Evolutionary conservation across 2,888 invertebrate genomes (phyloP).

Genomic region (Saturnia pavonia): DNA sequence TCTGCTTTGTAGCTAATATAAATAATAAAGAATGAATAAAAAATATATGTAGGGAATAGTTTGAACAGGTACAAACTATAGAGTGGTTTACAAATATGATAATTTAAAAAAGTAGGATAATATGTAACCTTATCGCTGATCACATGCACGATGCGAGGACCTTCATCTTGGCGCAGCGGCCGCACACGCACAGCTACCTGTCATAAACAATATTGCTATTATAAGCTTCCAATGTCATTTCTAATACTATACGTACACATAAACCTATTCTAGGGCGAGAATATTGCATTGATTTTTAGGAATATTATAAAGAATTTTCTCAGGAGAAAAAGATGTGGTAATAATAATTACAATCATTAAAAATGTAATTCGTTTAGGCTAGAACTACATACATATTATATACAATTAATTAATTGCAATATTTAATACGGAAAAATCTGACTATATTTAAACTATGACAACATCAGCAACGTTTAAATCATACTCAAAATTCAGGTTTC

Average conservation of each 20-base stretch:
- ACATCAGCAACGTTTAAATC: neutral
- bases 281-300: neutral
- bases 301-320: neutral
- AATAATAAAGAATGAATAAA: neutral
- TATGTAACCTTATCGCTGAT: constrained; percentile 86
- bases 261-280: neutral
- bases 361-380: too few species aligned
- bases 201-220: constrained; percentile 25
- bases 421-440: neutral
- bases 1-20: neutral
- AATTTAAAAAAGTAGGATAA: neutral
- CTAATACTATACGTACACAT: neutral
- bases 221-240: constrained; percentile 11
- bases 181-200: constrained; percentile 95
- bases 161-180: constrained; percentile 89
- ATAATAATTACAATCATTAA: too few species aligned
- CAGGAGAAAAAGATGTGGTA: neutral
- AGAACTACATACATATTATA: too few species aligned
- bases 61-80: neutral
- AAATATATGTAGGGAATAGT: neutral
- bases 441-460: too few species aligned
- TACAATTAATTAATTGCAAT: neutral
- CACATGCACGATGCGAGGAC: constrained; percentile 87
- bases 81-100: neutral
- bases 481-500: neutral